A percentile compares a stretch with the other conserved stretches of the same genome.
Conservation (phyloP, 2,113 vertebrate genomes). For the Gopherus evgoodei region DNA sequence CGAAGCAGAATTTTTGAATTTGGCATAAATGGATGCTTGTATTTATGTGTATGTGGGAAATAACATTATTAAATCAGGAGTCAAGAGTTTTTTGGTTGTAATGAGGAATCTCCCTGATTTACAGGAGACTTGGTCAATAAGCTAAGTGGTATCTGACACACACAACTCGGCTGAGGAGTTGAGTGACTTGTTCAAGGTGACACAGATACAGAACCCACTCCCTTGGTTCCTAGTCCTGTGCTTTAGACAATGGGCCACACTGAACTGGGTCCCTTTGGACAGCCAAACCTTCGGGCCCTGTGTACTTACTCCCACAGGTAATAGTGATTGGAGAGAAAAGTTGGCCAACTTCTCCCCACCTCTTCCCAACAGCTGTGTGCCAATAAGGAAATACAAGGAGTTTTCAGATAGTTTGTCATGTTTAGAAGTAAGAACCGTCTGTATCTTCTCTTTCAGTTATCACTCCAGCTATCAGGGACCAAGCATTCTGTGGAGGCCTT, state of each 20-base stretch:
- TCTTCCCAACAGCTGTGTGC: fast-evolving
- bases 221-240: not conserved
- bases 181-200: not conserved
- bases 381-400: fast-evolving
- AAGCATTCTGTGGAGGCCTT: not conserved
- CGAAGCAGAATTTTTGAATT: too few species aligned
- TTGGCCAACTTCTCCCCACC: not conserved
- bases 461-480: not conserved
- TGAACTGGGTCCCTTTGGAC: not conserved
- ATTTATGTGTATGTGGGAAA: too few species aligned
- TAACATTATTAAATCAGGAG: too few species aligned
- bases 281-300: not conserved
- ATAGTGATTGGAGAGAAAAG: not conserved
- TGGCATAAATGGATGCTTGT: too few species aligned
- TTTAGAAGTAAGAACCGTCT: not conserved
- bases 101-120: too few species aligned
- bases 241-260: fast-evolving
- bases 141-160: not conserved
- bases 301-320: not conserved
- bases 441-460: not conserved
- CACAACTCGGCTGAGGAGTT: not conserved
- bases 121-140: too few species aligned
- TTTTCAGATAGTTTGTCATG: not conserved
- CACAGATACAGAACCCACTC: not conserved
- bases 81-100: too few species aligned